Conservation (phyloP, 2,797 vertebrate species). For the Cryptoprocta ferox region DNA sequence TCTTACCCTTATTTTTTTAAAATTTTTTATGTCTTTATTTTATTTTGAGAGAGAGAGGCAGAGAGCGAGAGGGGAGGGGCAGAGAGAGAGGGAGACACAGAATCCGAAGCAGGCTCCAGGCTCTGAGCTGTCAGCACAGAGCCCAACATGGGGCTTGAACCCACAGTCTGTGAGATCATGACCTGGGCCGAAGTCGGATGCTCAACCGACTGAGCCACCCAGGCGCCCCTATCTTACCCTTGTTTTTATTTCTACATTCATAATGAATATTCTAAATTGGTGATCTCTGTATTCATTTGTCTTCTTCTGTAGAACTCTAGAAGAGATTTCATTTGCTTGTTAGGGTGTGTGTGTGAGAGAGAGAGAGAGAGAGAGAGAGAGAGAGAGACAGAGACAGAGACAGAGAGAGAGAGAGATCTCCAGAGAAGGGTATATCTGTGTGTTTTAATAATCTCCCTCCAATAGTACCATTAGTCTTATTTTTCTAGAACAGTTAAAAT, state of each 20-base stretch:
- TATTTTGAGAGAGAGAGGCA: no score
- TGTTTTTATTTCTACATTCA: background rate
- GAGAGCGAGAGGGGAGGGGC: no score
- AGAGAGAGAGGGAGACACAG: no score
- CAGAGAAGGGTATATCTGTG: background rate
- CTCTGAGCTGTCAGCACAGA: no score
- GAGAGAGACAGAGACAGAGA: no score
- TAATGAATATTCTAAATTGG: background rate
- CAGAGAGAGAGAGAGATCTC: background rate
- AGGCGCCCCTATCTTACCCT: background rate
- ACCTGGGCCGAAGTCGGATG: no score
- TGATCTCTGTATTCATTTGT: background rate
- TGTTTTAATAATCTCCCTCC: background rate
- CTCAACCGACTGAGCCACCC: no score
- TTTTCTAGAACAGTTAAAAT: slow-evolving; percentile 3
- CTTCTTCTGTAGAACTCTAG: background rate
- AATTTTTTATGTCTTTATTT: no score
- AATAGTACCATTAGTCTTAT: background rate
- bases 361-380: background rate
- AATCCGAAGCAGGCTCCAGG: no score
- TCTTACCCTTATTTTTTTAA: background rate
- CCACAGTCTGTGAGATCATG: no score
- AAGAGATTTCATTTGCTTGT: background rate
- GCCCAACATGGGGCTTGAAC: no score
- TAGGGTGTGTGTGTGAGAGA: background rate